Evolutionary conservation across 2,113 vertebrate species (phyloP).

Genomic region (Delphinus delphis): DNA sequence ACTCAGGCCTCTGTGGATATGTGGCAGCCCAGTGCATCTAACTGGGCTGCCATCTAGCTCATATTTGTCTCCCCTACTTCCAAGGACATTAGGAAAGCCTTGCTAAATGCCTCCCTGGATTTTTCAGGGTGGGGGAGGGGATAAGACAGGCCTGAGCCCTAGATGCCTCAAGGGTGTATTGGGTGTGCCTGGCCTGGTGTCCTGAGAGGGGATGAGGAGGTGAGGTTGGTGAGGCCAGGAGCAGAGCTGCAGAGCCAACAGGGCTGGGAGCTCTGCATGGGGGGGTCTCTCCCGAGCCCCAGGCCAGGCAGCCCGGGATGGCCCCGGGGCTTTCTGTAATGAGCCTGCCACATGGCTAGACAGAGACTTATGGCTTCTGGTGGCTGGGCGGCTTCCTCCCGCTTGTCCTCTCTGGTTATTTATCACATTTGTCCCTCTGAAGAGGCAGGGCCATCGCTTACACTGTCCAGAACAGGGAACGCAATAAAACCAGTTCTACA

Average conservation of each 20-base stretch:
- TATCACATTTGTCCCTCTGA: constrained; percentile 75
- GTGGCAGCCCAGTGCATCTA: not conserved
- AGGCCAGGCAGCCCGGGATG: not conserved
- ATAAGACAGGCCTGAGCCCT: not conserved
- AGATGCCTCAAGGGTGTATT: fast-evolving
- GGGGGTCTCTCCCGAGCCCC: not conserved
- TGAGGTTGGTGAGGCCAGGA: too few relatives aligned
- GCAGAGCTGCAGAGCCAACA: not conserved
- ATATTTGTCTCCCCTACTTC: not conserved
- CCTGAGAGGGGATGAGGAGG: not conserved
- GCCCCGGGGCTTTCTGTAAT: constrained; percentile 60
- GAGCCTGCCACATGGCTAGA: constrained; percentile 69
- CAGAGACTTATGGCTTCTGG: constrained; percentile 78
- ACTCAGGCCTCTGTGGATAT: not conserved
- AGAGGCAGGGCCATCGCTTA: constrained; percentile 73
- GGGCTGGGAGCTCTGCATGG: not conserved
- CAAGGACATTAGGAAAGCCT: not conserved
- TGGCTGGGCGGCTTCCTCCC: constrained; percentile 56
- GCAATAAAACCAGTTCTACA: constrained; percentile 59
- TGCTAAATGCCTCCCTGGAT: not conserved
- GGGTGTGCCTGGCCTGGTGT: not conserved
- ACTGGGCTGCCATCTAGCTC: not conserved
- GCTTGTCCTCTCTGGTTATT: constrained; percentile 76
- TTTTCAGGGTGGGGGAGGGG: not conserved
- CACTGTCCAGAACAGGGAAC: constrained; percentile 64